phyloP scores from a whole-genome alignment of 37 sponge, comb jelly and placozoan species.

The Ephydatia muelleri region DNA sequence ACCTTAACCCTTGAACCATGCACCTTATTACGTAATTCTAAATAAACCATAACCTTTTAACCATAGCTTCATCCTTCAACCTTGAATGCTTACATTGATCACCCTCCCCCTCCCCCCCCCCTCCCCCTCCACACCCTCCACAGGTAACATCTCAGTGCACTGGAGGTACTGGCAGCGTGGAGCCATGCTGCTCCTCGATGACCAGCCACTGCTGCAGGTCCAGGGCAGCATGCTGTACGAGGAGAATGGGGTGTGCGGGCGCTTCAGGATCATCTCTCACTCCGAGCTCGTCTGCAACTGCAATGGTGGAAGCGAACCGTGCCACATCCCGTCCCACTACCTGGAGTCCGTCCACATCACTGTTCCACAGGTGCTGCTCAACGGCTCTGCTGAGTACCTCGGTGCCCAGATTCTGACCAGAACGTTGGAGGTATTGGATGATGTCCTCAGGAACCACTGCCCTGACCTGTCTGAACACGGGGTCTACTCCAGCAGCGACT shows the following conservation, averaged over 20 bases:
- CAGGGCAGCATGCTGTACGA: constrained; percentile 26
- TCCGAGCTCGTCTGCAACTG: neutral
- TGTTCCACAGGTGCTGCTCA: constrained; percentile 29
- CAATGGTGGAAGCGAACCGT: neutral
- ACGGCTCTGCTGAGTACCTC: neutral
- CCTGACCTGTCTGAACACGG: constrained; percentile 40
- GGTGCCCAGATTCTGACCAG: neutral
- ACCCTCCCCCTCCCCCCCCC: too few relatives aligned
- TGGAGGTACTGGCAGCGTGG: constrained; percentile 82
- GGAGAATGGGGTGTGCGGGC: constrained; percentile 4
- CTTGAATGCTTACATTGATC: too few relatives aligned
- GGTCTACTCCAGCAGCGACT: constrained; percentile 32
- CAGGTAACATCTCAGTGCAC: constrained; percentile 22
- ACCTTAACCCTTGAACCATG: too few relatives aligned
- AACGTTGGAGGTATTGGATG: neutral
- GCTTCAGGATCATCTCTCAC: too few relatives aligned
- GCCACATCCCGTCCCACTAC: constrained; percentile 14
- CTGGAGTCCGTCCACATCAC: constrained; percentile 49
- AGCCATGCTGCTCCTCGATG: constrained; percentile 42
- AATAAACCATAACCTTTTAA: too few relatives aligned
- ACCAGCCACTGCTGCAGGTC: constrained; percentile 34
- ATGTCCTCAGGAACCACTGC: constrained; percentile 44
- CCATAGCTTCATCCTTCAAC: too few relatives aligned
- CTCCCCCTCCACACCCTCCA: neutral
- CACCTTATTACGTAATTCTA: too few relatives aligned